Percentiles rank a stretch among this genome's conserved stretches.
Conservation (phyloP, 2,113 vertebrate species). For the Callipepla californica region DNA sequence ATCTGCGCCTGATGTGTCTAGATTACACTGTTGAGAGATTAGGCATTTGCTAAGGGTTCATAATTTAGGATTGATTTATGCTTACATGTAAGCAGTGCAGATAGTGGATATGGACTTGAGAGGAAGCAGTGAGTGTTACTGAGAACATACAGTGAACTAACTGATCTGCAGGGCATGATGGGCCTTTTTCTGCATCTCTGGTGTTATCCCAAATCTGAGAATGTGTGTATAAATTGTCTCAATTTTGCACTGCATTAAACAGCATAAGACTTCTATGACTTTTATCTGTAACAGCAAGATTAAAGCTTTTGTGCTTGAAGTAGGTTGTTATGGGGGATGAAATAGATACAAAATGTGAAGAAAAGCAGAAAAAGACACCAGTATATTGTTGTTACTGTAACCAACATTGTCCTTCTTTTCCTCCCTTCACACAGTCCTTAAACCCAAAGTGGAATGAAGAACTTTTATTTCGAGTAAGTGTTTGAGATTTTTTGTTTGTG, state of each 20-base stretch:
- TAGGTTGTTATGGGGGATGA: not conserved
- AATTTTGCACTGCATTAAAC: not conserved
- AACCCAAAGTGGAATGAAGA: conserved; percentile 98
- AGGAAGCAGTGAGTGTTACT: not conserved
- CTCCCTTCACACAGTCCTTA: conserved; percentile 80
- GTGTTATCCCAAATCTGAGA: not conserved
- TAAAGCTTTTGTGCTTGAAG: not conserved
- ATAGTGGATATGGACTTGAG: not conserved
- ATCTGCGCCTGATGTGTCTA: not conserved
- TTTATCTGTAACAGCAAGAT: not conserved
- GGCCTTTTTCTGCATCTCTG: not conserved
- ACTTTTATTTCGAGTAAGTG: conserved; percentile 93
- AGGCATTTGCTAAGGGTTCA: not conserved
- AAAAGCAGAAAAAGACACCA: not conserved
- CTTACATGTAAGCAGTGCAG: not conserved
- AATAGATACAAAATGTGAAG: not conserved
- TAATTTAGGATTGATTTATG: not conserved
- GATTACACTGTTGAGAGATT: not conserved
- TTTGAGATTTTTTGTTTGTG: not conserved
- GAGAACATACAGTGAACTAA: not conserved
- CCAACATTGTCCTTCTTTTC: not conserved
- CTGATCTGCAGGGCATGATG: not conserved
- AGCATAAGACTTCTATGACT: not conserved
- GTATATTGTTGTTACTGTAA: not conserved
- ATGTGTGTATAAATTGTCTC: not conserved